Base-by-base conservation (phyloP, 2,797 vertebrate species). In the Anabacerthia variegaticeps region DNA sequence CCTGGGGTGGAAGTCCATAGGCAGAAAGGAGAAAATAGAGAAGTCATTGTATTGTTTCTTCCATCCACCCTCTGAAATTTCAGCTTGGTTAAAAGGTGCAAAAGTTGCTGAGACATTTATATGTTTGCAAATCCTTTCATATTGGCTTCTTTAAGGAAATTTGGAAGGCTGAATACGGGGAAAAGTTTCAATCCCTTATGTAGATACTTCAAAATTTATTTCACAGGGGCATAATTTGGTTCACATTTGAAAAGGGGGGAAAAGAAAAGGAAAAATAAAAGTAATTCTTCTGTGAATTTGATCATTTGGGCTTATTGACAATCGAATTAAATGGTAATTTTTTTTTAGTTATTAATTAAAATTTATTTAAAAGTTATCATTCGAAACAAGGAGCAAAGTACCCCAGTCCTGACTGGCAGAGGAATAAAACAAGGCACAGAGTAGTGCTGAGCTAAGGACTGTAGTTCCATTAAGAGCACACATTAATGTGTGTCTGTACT, bases 351-450 rank as follows among this genome's bases (percentile, higher is more conserved):
- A 21, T 12, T 83, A 24, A 30, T 44, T 39, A 23, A 13, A 18
- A 11, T 51, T 49, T 21, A 43, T 43, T 63, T 8, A 62, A 32
- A 69, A 43, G 1, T 12, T 12, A 22, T 37, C 69, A 22, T 37
- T 69, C 1, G 0, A 10, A 19, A n/a, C 7, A 2, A 9, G 0
- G 14, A 24, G 16, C 32, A 49, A 22, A 69, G 43, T 28, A 39
- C 4, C 11, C 21, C 34, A 18, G 9, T 18, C 28, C 12, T 18
- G 43, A 26, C 4, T 75, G 43, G 4, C 22, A 62, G 6, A 26
- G 22, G 12, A 78, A 36, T 26, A 41, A 68, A 68, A 26, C 1
- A 44, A 41, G 14, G 14, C 4, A 21, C 12, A 65, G 77, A 85
- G 22, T 22, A 81, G 7, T 78, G 44, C 43, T 88, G 83, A 92